Conservation (phyloP, 2,797 vertebrate species). For the Gallirallus australis region DNA sequence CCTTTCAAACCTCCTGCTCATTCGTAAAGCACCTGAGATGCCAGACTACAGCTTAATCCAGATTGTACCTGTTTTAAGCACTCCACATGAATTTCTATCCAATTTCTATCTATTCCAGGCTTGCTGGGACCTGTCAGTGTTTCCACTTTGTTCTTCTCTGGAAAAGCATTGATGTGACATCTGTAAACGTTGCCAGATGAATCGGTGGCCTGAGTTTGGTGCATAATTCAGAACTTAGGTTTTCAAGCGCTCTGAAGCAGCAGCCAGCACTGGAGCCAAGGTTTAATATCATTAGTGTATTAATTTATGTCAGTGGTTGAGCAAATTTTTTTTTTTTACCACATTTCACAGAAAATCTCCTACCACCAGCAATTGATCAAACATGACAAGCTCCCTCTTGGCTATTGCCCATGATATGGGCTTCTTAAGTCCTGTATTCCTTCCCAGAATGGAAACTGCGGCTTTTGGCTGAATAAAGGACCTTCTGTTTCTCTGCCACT, state of each 20-base stretch:
- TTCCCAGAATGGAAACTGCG: constrained; percentile 38
- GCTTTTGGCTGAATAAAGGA: constrained; percentile 53
- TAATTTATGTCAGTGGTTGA: constrained; percentile 58
- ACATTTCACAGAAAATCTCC: constrained; percentile 46
- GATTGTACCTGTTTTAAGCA: background rate
- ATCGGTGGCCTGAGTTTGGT: background rate
- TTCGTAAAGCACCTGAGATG: background rate
- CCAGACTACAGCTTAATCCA: background rate
- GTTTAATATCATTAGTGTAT: constrained; percentile 51
- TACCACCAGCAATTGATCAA: constrained; percentile 46
- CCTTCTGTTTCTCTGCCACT: constrained; percentile 60
- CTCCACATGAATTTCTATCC: background rate
- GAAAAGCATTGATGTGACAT: constrained; percentile 51
- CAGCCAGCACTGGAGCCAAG: constrained; percentile 21
- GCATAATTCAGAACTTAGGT: constrained; percentile 27
- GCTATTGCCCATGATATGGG: background rate
- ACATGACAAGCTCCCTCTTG: constrained; percentile 42
- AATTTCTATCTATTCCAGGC: constrained; percentile 12
- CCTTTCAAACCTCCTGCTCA: background rate
- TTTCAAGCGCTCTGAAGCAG: constrained; percentile 27
- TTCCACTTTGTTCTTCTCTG: constrained; percentile 36
- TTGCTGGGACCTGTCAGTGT: constrained; percentile 8
- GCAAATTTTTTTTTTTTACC: background rate
- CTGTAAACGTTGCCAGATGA: constrained; percentile 55
- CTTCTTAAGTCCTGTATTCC: constrained; percentile 38